These are phyloP conservation scores for Lithosia quadra DNA, from an alignment of 2,888 invertebrate genomes.

Conservation along the genomic window DNA sequence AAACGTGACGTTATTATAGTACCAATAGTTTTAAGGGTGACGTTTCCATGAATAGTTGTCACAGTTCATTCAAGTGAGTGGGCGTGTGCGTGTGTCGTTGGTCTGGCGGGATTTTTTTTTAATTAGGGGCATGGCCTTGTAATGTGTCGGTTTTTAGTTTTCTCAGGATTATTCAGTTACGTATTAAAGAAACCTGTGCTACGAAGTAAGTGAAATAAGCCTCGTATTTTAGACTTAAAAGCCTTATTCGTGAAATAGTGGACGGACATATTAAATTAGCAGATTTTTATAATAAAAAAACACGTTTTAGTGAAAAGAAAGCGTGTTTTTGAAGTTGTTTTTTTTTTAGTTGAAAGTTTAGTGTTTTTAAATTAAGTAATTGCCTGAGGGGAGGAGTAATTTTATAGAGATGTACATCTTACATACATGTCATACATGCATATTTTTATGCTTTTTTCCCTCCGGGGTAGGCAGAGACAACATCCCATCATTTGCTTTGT, in stretches of 20 bases:
- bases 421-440: too few relatives aligned
- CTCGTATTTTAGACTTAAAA: background rate
- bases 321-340: too few relatives aligned
- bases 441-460: too few relatives aligned
- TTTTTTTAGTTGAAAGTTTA: too few relatives aligned
- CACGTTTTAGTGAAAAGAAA: too few relatives aligned
- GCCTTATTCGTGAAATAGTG: background rate
- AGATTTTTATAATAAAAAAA: too few relatives aligned
- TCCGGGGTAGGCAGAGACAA: background rate
- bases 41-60: conserved; percentile 35
- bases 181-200: conserved; percentile 44
- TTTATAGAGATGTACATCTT: too few relatives aligned
- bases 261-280: background rate
- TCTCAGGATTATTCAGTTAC: conserved; percentile 47
- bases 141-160: conserved; percentile 60
- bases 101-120: conserved; percentile 39
- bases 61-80: conserved; percentile 48
- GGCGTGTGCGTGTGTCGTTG: conserved; percentile 46
- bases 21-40: conserved; percentile 39
- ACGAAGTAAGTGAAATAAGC: conserved; percentile 43
- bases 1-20: conserved; percentile 31
- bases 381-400: background rate
- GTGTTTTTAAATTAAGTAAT: background rate
- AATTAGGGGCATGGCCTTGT: conserved; percentile 46
- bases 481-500: too few relatives aligned